These are phyloP conservation scores for Rallus limicola DNA, from an alignment of 2,113 vertebrate genomes.

Conservation along the genomic window DNA sequence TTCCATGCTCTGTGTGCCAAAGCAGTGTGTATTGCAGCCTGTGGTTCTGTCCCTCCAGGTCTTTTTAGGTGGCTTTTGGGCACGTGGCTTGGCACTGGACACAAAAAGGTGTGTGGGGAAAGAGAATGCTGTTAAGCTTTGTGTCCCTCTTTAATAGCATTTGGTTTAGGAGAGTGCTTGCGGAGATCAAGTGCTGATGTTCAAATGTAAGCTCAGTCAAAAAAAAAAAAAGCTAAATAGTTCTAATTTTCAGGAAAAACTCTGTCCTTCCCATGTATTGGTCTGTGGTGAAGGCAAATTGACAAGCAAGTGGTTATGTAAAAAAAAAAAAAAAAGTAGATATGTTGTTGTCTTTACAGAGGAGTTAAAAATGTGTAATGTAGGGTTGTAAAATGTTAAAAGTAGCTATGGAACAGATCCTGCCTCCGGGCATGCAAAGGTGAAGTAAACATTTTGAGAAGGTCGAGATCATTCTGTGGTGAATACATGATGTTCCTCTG, in stretches of 20 bases:
- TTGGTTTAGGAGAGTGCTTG: background rate
- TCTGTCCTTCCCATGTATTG: too few relatives aligned
- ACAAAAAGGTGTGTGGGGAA: background rate
- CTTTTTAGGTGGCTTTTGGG: background rate
- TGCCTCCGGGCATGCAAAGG: background rate
- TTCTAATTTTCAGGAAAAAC: too few relatives aligned
- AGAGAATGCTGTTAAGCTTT: background rate
- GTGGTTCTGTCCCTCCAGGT: background rate
- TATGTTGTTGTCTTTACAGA: background rate
- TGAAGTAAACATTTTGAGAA: background rate
- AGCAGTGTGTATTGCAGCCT: background rate
- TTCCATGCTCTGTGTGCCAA: background rate
- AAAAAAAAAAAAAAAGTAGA: background rate
- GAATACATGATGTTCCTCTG: background rate
- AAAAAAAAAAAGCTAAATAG: background rate
- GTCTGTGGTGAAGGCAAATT: background rate
- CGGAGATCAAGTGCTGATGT: fast-evolving
- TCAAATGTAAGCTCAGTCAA: background rate
- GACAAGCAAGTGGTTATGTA: background rate
- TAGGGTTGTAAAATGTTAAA: background rate
- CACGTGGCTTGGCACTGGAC: background rate
- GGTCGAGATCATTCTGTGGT: background rate
- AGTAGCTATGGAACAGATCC: background rate
- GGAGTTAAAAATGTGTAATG: background rate
- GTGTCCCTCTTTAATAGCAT: background rate